Conservation (phyloP, 2,888 invertebrate species). For the Patella depressa region DNA sequence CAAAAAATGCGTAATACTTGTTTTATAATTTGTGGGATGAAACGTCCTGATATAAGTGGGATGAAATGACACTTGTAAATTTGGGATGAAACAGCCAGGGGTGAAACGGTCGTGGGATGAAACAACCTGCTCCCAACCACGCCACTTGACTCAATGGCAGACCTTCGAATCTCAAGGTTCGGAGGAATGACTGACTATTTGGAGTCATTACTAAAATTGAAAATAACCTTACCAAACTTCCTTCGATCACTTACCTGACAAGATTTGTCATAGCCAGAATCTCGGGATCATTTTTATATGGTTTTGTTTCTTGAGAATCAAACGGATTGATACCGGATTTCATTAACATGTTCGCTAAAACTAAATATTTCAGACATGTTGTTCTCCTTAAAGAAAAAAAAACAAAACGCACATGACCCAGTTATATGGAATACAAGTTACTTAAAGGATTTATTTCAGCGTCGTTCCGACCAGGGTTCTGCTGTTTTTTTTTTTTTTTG, state of each 20-base stretch:
- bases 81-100: no score
- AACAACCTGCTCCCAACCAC: no score
- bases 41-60: no score
- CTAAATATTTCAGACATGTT: conserved; percentile 97
- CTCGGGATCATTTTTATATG: conserved; percentile 99
- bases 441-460: no score
- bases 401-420: neutral
- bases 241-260: conserved; percentile 75
- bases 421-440: neutral
- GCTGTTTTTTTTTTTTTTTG: no score
- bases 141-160: no score
- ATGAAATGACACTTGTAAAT: no score
- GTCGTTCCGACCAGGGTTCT: no score
- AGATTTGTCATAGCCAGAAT: conserved; percentile 99
- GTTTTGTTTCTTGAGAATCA: conserved; percentile 99
- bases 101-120: no score
- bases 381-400: conserved; percentile 77
- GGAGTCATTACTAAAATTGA: conserved; percentile 32
- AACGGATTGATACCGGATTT: conserved; percentile 99
- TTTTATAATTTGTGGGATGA: no score
- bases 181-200: neutral
- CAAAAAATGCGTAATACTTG: no score
- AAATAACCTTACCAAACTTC: conserved; percentile 36
- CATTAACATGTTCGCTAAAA: conserved; percentile 99
- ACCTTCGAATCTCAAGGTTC: no score